phyloP scores from a whole-genome alignment of 2,888 invertebrate genomes.

The Norana najaformis region DNA sequence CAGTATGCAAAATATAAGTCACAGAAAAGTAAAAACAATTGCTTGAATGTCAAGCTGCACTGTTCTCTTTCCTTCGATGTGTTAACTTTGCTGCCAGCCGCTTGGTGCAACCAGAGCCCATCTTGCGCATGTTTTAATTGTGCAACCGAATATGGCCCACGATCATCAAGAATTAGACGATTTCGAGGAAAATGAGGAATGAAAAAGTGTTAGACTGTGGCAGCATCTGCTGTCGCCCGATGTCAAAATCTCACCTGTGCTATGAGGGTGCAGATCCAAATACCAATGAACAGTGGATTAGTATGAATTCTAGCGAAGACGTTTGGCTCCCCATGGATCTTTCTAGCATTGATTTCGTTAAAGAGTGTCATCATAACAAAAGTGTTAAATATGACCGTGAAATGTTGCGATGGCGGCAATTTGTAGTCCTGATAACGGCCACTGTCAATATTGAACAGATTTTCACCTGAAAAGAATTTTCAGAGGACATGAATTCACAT shows the following conservation, averaged over 20 bases:
- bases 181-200: no score
- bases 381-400: constrained; percentile 98
- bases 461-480: constrained; percentile 75
- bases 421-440: constrained; percentile 72
- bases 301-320: constrained; percentile 94
- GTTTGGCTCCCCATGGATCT: constrained; percentile 98
- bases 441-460: constrained; percentile 87
- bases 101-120: not conserved
- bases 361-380: constrained; percentile 99
- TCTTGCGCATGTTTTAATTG: no score
- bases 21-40: no score
- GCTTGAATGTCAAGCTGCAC: no score
- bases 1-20: no score
- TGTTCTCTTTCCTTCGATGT: no score
- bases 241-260: constrained; percentile 85
- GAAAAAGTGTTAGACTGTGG: no score
- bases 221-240: no score
- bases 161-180: no score
- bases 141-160: no score
- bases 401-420: constrained; percentile 89
- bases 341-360: constrained; percentile 99
- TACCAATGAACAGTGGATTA: constrained; percentile 96
- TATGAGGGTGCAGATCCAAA: constrained; percentile 92
- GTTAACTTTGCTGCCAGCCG: not conserved
- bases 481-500: no score